These are phyloP conservation scores for Ceratosolen fusciceps DNA, from an alignment of 1,140 invertebrate species.

Conservation along the genomic window DNA sequence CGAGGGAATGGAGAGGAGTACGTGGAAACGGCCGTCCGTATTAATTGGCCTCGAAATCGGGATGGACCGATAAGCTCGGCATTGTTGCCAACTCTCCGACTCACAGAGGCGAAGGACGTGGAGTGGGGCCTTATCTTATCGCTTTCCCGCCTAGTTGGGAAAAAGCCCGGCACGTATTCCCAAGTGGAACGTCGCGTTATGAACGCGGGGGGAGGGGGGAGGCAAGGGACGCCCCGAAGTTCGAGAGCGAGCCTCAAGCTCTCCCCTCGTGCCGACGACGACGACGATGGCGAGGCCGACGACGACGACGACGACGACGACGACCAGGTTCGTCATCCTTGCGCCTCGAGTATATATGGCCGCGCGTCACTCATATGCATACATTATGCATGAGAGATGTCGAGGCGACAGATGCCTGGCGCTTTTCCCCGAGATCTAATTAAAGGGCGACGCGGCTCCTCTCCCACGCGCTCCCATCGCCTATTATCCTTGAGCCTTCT, in stretches of 20 bases:
- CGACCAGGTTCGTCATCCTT: too few relatives aligned
- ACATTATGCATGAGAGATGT: constrained; percentile 43
- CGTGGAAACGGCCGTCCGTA: background rate
- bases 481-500: too few relatives aligned
- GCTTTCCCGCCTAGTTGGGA: background rate
- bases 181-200: background rate
- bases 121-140: constrained; percentile 4
- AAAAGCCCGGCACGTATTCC: background rate
- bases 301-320: too few relatives aligned
- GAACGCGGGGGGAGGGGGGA: background rate
- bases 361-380: constrained; percentile 22
- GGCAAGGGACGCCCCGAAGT: background rate
- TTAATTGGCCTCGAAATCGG: constrained; percentile 5
- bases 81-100: background rate
- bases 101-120: background rate
- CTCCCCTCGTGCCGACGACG: background rate
- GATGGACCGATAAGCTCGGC: background rate
- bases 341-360: background rate
- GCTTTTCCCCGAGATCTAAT: constrained; percentile 43
- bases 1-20: too few relatives aligned
- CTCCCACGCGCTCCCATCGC: constrained; percentile 35
- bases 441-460: constrained; percentile 24
- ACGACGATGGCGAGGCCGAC: too few relatives aligned
- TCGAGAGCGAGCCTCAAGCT: background rate
- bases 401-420: constrained; percentile 26